Base-by-base conservation (phyloP, 2,113 vertebrate species). In the Antechinus flavipes region DNA sequence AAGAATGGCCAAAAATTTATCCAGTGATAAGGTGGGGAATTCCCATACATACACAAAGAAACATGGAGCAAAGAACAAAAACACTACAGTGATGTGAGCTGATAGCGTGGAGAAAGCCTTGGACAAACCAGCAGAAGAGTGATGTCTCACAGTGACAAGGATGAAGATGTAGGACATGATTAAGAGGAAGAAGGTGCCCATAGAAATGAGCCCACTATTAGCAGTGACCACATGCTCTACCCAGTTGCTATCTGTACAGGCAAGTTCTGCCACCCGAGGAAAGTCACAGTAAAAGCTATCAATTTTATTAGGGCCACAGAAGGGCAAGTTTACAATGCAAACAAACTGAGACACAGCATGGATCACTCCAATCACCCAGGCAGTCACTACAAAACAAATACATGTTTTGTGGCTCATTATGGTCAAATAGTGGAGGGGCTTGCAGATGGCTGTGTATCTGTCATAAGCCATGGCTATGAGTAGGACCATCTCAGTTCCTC, bases 211-310 rank as follows among this genome's bases (percentile, higher is more conserved):
- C 26, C 97, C 97, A 94, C 97, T 98, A 94, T 97, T 98, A 93
- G 96, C 97, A 89, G 68, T 97, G 92, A 98, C 95, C 91, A 97
- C 97, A 95, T 97, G 96, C 96, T 97, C 92, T 90, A 98, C 91
- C 55, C 49, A 92, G 5, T 97, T 96, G 23, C 91, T 97, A 22
- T 97, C 92, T 25, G 90, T 94, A 89, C 98, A 97, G 56, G 96
- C 97, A 94, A 97, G 98, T 92, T 97, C 97, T 92, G 97, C 97
- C 91, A 97, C 90, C 26, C 94, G 89, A 68, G 97, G 98, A 58
- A 97, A 97, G 94, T 98, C 98, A 96, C 98, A 97, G 22, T 97
- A 97, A 96, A 98, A 98, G 2, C 96, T 98, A 11, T 93, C 97
- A 12, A 98, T 84, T n/a, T 96, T 89, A 54, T 97, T 97, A 84